phyloP scores from a whole-genome alignment of 2,888 invertebrate species.

The Synergus umbraculus region DNA sequence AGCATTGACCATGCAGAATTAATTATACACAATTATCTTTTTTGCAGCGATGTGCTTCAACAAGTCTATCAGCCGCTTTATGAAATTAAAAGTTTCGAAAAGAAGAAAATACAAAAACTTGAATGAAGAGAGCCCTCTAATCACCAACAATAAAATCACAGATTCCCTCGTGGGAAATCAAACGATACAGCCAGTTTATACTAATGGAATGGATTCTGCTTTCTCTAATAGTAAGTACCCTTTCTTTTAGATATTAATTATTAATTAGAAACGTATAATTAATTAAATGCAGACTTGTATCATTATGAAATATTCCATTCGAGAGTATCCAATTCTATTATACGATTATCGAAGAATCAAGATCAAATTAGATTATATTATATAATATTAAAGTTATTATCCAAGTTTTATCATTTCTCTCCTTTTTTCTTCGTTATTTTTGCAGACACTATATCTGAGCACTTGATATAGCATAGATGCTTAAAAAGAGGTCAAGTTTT shows the following conservation, averaged over 20 bases:
- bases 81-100: constrained; percentile 78
- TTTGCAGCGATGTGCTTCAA: constrained; percentile 85
- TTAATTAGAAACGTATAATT: not conserved
- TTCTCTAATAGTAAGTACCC: constrained; percentile 52
- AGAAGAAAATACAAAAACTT: constrained; percentile 81
- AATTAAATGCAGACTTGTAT: not conserved
- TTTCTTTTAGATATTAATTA: not conserved
- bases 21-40: not conserved
- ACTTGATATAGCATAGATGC: constrained; percentile 23
- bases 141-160: constrained; percentile 64
- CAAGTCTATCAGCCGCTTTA: constrained; percentile 79
- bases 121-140: constrained; percentile 74
- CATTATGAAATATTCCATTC: not conserved
- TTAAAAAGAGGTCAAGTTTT: constrained; percentile 37
- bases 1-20: not conserved
- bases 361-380: not conserved
- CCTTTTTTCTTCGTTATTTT: constrained; percentile 42
- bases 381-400: not conserved
- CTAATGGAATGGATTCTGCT: constrained; percentile 51
- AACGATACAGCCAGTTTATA: constrained; percentile 48
- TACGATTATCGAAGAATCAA: not conserved
- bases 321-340: not conserved
- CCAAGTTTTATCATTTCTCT: not conserved
- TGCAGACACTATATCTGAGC: constrained; percentile 38
- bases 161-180: constrained; percentile 52